Evolutionary conservation across 2,888 invertebrate genomes (phyloP).

Genomic region (Lithodes maja): DNA sequence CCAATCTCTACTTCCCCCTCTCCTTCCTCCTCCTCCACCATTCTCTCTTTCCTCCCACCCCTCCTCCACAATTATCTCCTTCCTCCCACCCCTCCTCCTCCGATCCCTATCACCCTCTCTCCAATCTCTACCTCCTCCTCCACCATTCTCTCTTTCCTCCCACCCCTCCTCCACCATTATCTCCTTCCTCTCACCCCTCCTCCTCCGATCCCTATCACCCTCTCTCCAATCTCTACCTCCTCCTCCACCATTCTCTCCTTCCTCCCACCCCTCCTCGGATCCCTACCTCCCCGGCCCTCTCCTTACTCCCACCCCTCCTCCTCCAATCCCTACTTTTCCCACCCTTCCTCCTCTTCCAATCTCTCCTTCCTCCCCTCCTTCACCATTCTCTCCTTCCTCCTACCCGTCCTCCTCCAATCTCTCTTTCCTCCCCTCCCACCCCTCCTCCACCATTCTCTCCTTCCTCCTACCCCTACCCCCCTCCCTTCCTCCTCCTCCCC

Average conservation of each 20-base stretch:
- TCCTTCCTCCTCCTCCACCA: neutral
- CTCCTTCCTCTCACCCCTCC: neutral
- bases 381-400: neutral
- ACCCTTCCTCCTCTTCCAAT: neutral
- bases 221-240: too few species aligned
- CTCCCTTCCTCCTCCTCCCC: slow-evolving; percentile 9
- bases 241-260: too few species aligned
- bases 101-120: neutral
- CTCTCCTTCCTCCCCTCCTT: neutral
- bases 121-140: neutral
- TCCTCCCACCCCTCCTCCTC: neutral
- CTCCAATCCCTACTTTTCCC: neutral
- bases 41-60: neutral
- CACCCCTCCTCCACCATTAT: too few species aligned
- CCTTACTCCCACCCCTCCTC: neutral
- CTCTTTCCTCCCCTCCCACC: neutral
- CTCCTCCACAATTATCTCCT: neutral
- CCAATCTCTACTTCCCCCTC: neutral
- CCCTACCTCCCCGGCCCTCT: neutral
- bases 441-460: neutral
- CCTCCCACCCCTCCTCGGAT: neutral
- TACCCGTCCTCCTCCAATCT: neutral
- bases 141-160: neutral
- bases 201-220: neutral
- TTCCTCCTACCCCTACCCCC: neutral